Evolutionary conservation across 35 echinoderm and acorn worm genomes (phyloP).

Genomic region (Amphiura filiformis): DNA sequence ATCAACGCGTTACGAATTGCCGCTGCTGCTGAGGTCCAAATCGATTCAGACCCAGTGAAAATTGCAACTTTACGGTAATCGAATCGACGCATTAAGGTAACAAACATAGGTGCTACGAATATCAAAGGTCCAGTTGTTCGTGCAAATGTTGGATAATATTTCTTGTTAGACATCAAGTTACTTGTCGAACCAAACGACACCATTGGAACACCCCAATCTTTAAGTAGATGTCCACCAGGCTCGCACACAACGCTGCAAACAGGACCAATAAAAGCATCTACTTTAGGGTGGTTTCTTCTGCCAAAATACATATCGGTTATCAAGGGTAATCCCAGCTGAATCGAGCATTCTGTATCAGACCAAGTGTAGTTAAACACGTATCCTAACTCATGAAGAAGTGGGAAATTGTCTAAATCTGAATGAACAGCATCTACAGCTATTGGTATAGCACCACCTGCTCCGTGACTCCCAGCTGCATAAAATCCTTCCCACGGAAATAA

Average conservation of each 20-base stretch:
- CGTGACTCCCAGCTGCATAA: constrained; percentile 38
- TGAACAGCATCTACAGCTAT: constrained; percentile 62
- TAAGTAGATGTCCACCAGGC: constrained; percentile 57
- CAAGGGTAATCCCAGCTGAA: constrained; percentile 23
- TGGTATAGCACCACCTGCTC: constrained; percentile 38
- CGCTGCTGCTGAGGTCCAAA: constrained; percentile 13
- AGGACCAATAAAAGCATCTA: constrained; percentile 69
- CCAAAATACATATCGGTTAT: constrained; percentile 35
- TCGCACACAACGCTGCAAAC: constrained; percentile 75
- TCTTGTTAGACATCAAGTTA: constrained; percentile 45
- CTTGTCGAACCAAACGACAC: constrained; percentile 72
- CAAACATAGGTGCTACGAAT: constrained; percentile 25
- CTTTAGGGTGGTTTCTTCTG: constrained; percentile 1
- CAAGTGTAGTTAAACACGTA: constrained; percentile 40
- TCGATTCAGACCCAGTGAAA: constrained; percentile 15
- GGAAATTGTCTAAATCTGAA: not conserved
- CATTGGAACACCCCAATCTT: constrained; percentile 63
- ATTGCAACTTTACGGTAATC: constrained; percentile 25
- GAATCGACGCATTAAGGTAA: constrained; percentile 10
- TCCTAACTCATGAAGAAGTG: constrained; percentile 5
- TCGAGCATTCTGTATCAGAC: constrained; percentile 64
- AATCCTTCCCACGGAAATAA: constrained; percentile 55
- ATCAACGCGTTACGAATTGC: not conserved
- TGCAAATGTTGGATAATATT: constrained; percentile 57
- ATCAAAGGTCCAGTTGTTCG: constrained; percentile 10